Conservation (phyloP, 2,113 vertebrate species). For the Orientallactaga bullata region DNA sequence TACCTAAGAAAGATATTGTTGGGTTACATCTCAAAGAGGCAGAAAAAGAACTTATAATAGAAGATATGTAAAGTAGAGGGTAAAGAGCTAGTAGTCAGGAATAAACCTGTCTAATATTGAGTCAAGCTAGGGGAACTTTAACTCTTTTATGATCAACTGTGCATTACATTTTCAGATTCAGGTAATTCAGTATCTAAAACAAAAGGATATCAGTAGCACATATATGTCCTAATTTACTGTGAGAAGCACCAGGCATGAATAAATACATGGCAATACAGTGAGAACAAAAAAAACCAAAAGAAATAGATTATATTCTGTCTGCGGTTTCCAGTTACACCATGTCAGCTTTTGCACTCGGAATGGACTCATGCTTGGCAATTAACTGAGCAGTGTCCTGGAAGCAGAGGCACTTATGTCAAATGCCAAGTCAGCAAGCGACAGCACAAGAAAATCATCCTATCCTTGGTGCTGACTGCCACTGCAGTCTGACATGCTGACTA, state of each 20-base stretch:
- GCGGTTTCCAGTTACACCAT: slow-evolving; percentile 64
- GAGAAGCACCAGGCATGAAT: slow-evolving; percentile 44
- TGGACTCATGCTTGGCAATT: slow-evolving; percentile 70
- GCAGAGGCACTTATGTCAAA: slow-evolving; percentile 60
- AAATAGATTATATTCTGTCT: slow-evolving; percentile 55
- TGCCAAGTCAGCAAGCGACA: slow-evolving; percentile 65
- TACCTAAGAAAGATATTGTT: not conserved
- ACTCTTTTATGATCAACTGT: not conserved
- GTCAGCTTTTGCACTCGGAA: slow-evolving; percentile 69
- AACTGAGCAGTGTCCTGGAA: slow-evolving; percentile 60
- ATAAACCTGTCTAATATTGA: not conserved
- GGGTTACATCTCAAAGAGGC: not conserved
- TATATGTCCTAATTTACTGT: not conserved
- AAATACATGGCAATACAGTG: slow-evolving; percentile 28
- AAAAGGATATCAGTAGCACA: not conserved
- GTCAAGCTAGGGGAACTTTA: not conserved
- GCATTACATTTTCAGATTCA: slow-evolving; percentile 19
- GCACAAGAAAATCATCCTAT: slow-evolving; percentile 29
- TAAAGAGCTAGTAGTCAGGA: not conserved
- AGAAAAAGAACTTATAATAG: not conserved
- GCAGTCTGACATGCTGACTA: slow-evolving; percentile 9
- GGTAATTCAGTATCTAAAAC: not conserved
- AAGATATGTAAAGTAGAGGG: not conserved
- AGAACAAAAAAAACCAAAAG: slow-evolving; percentile 42
- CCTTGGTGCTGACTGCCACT: not conserved